Percentiles rank a stretch among this genome's conserved stretches.
Evolutionary conservation across 2,797 vertebrate genomes (phyloP).

Genomic region (Mus spretus): DNA sequence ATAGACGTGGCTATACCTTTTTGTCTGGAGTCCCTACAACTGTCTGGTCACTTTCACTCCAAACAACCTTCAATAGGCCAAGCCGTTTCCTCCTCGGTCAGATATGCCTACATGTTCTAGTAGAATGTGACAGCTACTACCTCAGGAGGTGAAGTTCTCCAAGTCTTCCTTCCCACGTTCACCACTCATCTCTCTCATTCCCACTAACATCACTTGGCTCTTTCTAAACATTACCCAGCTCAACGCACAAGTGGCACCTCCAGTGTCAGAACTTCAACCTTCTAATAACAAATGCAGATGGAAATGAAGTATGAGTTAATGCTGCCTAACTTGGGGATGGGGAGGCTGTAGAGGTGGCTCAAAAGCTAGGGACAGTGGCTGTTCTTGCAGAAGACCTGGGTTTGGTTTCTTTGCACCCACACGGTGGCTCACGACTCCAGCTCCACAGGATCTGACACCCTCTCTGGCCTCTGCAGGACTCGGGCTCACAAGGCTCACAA

Average conservation of each 20-base stretch:
- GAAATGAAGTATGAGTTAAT: conserved; percentile 6
- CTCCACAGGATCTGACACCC: neutral
- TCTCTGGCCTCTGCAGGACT: neutral
- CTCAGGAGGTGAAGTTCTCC: neutral
- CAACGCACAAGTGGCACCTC: neutral
- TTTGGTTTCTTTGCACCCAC: neutral
- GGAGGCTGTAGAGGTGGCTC: neutral
- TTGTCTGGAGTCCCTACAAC: neutral
- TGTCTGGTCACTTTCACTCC: neutral
- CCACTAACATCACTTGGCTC: neutral
- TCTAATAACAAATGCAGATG: neutral
- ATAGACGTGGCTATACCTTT: neutral
- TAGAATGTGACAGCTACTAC: neutral
- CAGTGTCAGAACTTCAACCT: neutral
- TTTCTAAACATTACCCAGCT: neutral
- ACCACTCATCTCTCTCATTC: neutral
- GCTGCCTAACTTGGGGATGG: neutral
- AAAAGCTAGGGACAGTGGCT: neutral
- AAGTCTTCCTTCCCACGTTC: neutral
- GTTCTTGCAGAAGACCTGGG: neutral
- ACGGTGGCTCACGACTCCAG: no score
- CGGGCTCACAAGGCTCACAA: neutral
- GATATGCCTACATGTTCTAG: neutral
- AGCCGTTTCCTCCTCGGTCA: neutral
- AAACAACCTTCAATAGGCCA: neutral